Conservation (phyloP, 2,888 invertebrate species). For the Deilephila porcellus region DNA sequence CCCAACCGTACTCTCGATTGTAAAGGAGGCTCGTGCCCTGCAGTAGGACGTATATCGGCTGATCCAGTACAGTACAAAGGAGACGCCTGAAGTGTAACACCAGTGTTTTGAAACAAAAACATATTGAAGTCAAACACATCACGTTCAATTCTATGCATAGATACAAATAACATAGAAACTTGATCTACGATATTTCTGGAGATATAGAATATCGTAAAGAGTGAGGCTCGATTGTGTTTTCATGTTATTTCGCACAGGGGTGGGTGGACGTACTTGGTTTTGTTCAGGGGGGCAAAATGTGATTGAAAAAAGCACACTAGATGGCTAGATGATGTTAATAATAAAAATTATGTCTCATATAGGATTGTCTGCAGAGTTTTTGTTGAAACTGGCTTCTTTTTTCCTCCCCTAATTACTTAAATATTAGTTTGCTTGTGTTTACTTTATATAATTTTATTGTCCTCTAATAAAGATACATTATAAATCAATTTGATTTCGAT, state of each 20-base stretch:
- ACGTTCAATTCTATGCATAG: background rate
- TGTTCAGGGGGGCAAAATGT: background rate
- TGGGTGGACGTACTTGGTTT: background rate
- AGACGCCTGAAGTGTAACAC: background rate
- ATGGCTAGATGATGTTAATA: too few species aligned
- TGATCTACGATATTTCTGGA: slow-evolving; percentile 30
- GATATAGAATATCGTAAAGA: slow-evolving; percentile 44
- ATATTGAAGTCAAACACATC: background rate
- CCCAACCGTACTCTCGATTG: too few species aligned
- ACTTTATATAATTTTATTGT: too few species aligned
- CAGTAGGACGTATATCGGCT: too few species aligned
- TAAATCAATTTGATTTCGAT: too few species aligned
- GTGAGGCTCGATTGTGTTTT: slow-evolving; percentile 40
- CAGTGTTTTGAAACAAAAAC: background rate
- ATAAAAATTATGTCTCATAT: too few species aligned
- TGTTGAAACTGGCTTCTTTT: too few species aligned
- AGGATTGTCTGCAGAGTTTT: too few species aligned
- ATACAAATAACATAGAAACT: slow-evolving; percentile 30
- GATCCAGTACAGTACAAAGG: background rate
- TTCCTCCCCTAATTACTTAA: too few species aligned
- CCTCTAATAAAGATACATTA: too few species aligned
- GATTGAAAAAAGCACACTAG: background rate
- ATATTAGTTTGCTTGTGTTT: too few species aligned
- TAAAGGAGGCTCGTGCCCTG: too few species aligned
- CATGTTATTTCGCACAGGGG: slow-evolving; percentile 25